Percentiles rank a stretch among this genome's conserved stretches.
Conservation (phyloP, 2,113 vertebrate species). For the Lophochroa leadbeateri region DNA sequence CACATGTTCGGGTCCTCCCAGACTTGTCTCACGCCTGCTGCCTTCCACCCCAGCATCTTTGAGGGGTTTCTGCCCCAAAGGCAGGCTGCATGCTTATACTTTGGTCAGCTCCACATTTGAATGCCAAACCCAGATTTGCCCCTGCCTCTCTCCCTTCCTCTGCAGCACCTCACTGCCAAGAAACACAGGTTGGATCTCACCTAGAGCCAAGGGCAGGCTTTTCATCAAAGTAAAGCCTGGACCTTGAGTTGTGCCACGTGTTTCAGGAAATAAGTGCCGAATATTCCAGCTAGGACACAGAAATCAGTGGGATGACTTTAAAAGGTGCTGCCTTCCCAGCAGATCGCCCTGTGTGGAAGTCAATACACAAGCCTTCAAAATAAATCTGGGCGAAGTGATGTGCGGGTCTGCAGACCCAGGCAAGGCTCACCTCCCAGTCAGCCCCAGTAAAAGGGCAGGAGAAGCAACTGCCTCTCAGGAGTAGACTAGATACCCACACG, state of each 20-base stretch:
- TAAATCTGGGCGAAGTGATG: not conserved
- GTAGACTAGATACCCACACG: not conserved
- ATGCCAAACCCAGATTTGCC: not conserved
- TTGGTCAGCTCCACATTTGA: not conserved
- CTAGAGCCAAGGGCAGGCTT: not conserved
- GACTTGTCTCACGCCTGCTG: not conserved
- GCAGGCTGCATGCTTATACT: not conserved
- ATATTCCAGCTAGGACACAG: not conserved
- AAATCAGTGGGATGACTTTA: not conserved
- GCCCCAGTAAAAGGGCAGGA: not conserved
- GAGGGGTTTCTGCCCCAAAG: not conserved
- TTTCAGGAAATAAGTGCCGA: not conserved
- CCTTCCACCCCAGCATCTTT: not conserved
- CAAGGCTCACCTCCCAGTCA: accelerated
- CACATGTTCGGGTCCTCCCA: not conserved
- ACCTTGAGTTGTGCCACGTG: not conserved
- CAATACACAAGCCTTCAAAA: not conserved
- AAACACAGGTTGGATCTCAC: not conserved
- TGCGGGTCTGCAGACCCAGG: not conserved
- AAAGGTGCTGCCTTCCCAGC: not conserved
- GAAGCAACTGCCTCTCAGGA: not conserved
- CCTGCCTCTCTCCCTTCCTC: not conserved
- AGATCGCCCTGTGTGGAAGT: not conserved
- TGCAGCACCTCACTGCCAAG: not conserved
- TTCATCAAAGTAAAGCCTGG: not conserved